These are phyloP conservation scores for Limnephilus lunatus DNA, from an alignment of 2,888 invertebrate species.

Conservation along the genomic window DNA sequence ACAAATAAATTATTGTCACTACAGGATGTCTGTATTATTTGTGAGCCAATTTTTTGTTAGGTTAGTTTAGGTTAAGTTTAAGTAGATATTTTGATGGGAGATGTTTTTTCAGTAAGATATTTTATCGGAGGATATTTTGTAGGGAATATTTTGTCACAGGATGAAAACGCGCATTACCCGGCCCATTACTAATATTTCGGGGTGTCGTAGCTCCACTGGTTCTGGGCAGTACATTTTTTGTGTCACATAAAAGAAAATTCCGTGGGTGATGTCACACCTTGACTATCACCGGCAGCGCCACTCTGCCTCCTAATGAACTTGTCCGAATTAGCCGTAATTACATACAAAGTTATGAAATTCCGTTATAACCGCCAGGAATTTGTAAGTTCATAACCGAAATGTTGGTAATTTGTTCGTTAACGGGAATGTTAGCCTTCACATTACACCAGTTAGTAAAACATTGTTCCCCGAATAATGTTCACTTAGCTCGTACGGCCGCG, in stretches of 20 bases:
- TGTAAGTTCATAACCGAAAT: not conserved
- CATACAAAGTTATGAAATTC: not conserved
- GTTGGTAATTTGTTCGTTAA: not conserved
- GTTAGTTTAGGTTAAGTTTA: no score
- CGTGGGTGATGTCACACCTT: not conserved
- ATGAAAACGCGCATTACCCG: no score
- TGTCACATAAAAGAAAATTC: not conserved
- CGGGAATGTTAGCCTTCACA: conserved; percentile 2
- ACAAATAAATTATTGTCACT: no score
- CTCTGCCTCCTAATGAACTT: not conserved
- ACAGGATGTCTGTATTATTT: no score
- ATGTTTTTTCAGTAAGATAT: no score
- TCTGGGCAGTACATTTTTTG: not conserved
- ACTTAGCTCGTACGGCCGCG: not conserved
- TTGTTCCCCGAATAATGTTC: not conserved
- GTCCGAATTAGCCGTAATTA: not conserved
- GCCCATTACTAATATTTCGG: not conserved
- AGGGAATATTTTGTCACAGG: no score
- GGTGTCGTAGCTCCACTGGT: not conserved
- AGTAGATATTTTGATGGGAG: no score
- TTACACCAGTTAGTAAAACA: not conserved
- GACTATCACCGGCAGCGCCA: not conserved
- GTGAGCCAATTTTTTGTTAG: no score
- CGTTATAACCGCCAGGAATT: not conserved
- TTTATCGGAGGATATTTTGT: no score